Conservation (phyloP, 2,113 vertebrate genomes). For the Hemicordylus capensis region DNA sequence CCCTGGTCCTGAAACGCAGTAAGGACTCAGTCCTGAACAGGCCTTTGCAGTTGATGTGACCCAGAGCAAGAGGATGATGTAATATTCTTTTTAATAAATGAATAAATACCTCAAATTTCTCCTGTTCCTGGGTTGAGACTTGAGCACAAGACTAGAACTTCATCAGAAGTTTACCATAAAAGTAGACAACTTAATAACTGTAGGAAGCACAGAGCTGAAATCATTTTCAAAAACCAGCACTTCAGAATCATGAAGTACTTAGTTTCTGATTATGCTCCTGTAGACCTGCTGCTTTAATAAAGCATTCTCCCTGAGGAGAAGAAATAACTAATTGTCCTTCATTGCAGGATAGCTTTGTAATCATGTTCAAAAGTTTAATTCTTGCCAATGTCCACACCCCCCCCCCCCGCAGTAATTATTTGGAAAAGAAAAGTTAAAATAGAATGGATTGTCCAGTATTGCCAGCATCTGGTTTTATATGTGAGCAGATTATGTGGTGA, state of each 20-base stretch:
- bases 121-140: not conserved
- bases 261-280: slow-evolving; percentile 25
- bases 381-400: slow-evolving; percentile 40
- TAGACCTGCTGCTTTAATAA: slow-evolving; percentile 61
- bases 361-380: slow-evolving; percentile 17
- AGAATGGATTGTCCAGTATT: not conserved
- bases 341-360: slow-evolving; percentile 31
- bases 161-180: not conserved
- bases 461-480: not conserved
- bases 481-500: not conserved
- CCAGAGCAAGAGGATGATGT: too few species aligned
- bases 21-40: too few species aligned
- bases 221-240: not conserved
- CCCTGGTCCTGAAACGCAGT: too few species aligned
- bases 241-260: not conserved
- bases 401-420: slow-evolving; percentile 26
- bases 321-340: slow-evolving; percentile 38
- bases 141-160: not conserved
- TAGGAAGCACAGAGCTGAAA: not conserved
- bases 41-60: too few species aligned
- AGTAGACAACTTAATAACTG: not conserved
- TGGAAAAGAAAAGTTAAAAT: slow-evolving; percentile 37
- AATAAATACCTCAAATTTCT: too few species aligned
- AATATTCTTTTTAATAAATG: too few species aligned
- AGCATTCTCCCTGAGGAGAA: slow-evolving; percentile 37